These are phyloP conservation scores for Melangyna quadrimaculata DNA, from an alignment of 2,888 invertebrate species.

Conservation along the genomic window DNA sequence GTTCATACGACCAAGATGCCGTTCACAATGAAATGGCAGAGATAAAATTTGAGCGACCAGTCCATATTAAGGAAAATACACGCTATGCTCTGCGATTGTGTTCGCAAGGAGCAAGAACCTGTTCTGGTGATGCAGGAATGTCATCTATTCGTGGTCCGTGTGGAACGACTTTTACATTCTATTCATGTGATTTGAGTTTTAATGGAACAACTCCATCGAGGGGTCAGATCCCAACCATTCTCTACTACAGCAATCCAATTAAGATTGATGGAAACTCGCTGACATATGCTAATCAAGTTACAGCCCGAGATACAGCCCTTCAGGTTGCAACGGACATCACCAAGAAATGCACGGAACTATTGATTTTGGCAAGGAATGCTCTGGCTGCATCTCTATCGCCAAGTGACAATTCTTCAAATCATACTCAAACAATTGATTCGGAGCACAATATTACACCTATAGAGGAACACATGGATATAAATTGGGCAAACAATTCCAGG, in stretches of 20 bases:
- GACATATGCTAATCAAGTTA: slow-evolving; percentile 76
- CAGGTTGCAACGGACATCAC: slow-evolving; percentile 91
- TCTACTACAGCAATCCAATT: slow-evolving; percentile 84
- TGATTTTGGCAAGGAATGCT: slow-evolving; percentile 89
- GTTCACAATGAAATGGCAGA: slow-evolving; percentile 94
- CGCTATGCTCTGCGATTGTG: slow-evolving; percentile 94
- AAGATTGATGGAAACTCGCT: slow-evolving; percentile 76
- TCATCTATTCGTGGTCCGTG: slow-evolving; percentile 95
- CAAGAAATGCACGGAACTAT: slow-evolving; percentile 88
- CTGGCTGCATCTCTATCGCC: slow-evolving; percentile 82
- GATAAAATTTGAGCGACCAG: slow-evolving; percentile 93
- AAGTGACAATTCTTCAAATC: slow-evolving; percentile 83
- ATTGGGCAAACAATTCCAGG: slow-evolving; percentile 80
- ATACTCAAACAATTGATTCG: slow-evolving; percentile 81
- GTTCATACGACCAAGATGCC: slow-evolving; percentile 91
- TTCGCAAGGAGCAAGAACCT: slow-evolving; percentile 95
- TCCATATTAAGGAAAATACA: slow-evolving; percentile 92
- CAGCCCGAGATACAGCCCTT: slow-evolving; percentile 82
- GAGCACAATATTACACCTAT: slow-evolving; percentile 81
- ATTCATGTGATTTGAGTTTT: slow-evolving; percentile 94
- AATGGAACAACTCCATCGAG: slow-evolving; percentile 97
- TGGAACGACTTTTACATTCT: slow-evolving; percentile 94
- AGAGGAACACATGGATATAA: slow-evolving; percentile 81
- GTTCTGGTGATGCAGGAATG: slow-evolving; percentile 96
- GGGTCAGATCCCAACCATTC: slow-evolving; percentile 96